These are phyloP conservation scores for Oeneis ivallda DNA, from an alignment of 2,888 invertebrate species.

Conservation along the genomic window DNA sequence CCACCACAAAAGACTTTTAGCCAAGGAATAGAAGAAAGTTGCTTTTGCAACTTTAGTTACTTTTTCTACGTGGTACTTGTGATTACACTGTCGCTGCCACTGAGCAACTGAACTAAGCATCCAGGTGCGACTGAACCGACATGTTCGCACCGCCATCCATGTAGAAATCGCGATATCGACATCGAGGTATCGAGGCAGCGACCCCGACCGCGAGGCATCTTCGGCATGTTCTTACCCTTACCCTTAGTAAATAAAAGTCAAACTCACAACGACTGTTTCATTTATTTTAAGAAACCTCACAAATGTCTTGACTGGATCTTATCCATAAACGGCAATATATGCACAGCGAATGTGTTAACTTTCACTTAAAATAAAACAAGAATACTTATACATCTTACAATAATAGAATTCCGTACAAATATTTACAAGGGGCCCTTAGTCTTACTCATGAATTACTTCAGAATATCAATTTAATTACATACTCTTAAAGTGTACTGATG, in stretches of 20 bases:
- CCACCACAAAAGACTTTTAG: too few relatives aligned
- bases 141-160: too few relatives aligned
- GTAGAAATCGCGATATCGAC: too few relatives aligned
- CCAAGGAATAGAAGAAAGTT: too few relatives aligned
- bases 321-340: constrained; percentile 78
- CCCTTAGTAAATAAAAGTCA: constrained; percentile 54
- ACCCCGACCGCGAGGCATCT: too few relatives aligned
- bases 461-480: not conserved
- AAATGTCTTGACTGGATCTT: constrained; percentile 79
- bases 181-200: too few relatives aligned
- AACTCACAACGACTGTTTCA: constrained; percentile 74
- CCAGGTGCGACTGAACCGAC: too few relatives aligned
- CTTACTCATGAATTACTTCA: constrained; percentile 51
- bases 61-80: too few relatives aligned
- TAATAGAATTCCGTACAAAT: constrained; percentile 60
- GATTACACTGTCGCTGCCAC: too few relatives aligned
- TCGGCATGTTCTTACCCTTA: too few relatives aligned
- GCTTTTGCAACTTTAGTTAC: too few relatives aligned
- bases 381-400: constrained; percentile 38
- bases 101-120: too few relatives aligned
- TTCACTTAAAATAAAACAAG: constrained; percentile 54
- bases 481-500: not conserved
- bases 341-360: constrained; percentile 69
- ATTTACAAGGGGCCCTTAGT: constrained; percentile 70
- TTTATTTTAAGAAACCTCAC: constrained; percentile 76